Base-by-base conservation (phyloP, 2,797 vertebrate species). In the Menidia menidia region DNA sequence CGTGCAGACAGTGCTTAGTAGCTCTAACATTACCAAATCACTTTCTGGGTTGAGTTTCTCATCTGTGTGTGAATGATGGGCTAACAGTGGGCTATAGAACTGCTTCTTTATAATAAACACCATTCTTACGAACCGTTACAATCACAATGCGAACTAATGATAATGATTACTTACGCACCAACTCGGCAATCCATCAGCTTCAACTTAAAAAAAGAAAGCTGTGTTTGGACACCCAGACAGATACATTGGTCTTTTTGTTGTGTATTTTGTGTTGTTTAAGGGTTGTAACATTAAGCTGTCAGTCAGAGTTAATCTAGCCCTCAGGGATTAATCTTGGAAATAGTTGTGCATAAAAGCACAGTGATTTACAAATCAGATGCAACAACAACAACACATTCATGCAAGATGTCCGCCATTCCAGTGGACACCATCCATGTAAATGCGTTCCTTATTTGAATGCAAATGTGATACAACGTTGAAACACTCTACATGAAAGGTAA, bases 41-140 rank as follows among this genome's bases (percentile, higher is more conserved):
- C n/a, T 4, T 35, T 67, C 64, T 15, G 25, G 41, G 45, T 64
- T 54, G 64, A 71, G 64, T 65, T 75, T 48, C 31, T 44, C 33
- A 73, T 78, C 61, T 31, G 31, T 56, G 44, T 73, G 54, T 77
- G 44, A 75, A 68, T 63, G 60, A 61, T 57, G 60, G 71, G 61
- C 55, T 81, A 39, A 39, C 61, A 44, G 59, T 64, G 25, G 25
- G 25, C 2, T 25, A 1, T 25, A 25, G 25, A 64, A 56, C 45
- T 43, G 13, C 65, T 13, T 33, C 59, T 19, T 55, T 35, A 14
- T 44, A 65, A 71, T 31, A 51, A 67, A 75, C 12, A 50, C 56
- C n/a, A 14, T 44, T 35, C 25, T 56, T 71, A 48, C 18, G 18
- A 18, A 48, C 18, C 8, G 7, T 9, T 10, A 18, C 68, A n/a